Evolutionary conservation across 64 coral and sea anemone species (phyloP), one percentile per base, ranked within the genome.

Genomic region (Pocillopora verrucosa): DNA sequence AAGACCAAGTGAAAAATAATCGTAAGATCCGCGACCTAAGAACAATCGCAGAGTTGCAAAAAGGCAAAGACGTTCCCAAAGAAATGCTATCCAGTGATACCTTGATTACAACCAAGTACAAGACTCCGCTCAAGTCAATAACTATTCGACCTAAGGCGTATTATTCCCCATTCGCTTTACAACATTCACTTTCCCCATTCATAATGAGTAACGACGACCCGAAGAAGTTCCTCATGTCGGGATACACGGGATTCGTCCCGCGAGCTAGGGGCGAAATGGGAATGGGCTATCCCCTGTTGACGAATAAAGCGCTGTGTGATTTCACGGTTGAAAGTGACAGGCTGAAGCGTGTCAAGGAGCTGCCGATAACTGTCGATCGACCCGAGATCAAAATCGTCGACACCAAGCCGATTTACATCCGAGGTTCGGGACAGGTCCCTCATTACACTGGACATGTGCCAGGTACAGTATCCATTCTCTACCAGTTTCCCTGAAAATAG

Each of bases 391-490:
- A 82, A 87, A 69, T 92, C 15, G 79, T 91, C 0, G 90, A 95
- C 60, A 93, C 88, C 25, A 99, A 92, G 51, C 94, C 97, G 38
- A 91, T 99, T 38, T 95, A 99, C 59, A 64, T 91, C 59, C 91
- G 88, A 82, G 91, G 74, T 20, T 87, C 84, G 11, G 93, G 97
- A 1, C 79, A 95, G 64, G 97, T 99, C 13, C 97, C 97, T 12
- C 97, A 99, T 41, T 99, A 95, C 78, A 99, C 97, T 30, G 97
- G 97, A 14, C 97, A 99, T 67, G 97, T 99, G 10, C 97, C 97
- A 56, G 97, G 97, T 98, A 89, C 41, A n/a, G 13, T 34, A 20
- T 16, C 56, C 17, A 56, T 15, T 56, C 38, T 76, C 45, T 0
- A 19, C 13, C 2, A 4, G 45, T 16, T 76, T 11, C 12, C 12